Base-by-base conservation (phyloP, 2,113 vertebrate species). In the Nettapus auritus region DNA sequence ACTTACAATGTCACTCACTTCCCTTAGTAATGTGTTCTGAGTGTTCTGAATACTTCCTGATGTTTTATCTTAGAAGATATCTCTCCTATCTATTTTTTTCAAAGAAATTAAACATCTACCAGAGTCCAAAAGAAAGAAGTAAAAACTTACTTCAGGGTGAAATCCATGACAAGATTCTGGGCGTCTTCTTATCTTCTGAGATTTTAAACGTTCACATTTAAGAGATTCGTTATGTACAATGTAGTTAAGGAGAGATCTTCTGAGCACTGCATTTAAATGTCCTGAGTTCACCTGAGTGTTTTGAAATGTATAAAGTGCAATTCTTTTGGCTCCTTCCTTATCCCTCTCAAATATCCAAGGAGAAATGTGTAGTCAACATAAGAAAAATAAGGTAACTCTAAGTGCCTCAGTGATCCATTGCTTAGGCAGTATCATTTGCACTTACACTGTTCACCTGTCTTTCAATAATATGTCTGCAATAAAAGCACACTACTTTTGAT, bases 161-260 rank as follows among this genome's bases (percentile, higher is more conserved):
- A 99, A 99, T 89, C 99, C 99, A 81, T 99, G 99, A 96, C 99
- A 99, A 67, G 99, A 99, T 96, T 99, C 99, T 26, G 99, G 99
- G 33, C 99, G 99, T 89, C 99, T 97, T 97, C 99, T 98, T 97
- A 99, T 99, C 97, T 99, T 99, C 97, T 99, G 99, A 71, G 98
- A 98, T 98, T 99, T 99, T 94, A 99, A 93, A 66, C 99, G 98
- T 84, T 99, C 99, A 87, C 99, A 99, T 97, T 99, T 99, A 28
- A 99, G 98, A 86, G 99, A 99, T 98, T 99, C 99, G 76, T 99
- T 99, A 99, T 99, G 99, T 99, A 97, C 96, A 97, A 88, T 73
- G 97, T 83, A 97, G 98, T 99, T 98, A 99, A 99, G 98, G 98
- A 96, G 69, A 69, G 53, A 68, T 75, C 63, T 73, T 77, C 68